Percentiles rank a stretch among this genome's conserved stretches.
These are phyloP conservation scores for Coregonus sp. DNA, from an alignment of 2,797 vertebrate species.

Conservation along the genomic window DNA sequence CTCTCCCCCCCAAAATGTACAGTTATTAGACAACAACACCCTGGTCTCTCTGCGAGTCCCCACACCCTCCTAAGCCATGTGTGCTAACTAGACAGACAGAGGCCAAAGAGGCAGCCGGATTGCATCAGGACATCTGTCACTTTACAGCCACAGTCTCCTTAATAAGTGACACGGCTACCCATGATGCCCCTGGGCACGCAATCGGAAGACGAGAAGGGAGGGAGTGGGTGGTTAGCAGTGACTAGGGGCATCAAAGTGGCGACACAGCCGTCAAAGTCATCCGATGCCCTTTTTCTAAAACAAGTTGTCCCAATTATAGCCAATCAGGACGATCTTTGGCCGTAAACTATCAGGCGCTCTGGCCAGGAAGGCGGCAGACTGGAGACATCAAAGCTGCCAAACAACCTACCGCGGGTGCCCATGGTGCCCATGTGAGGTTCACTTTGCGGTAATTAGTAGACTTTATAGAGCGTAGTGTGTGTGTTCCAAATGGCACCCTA, in stretches of 20 bases:
- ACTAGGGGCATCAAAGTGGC: slow-evolving; percentile 56
- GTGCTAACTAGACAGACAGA: slow-evolving; percentile 79
- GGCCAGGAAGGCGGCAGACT: slow-evolving; percentile 14
- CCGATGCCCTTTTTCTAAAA: slow-evolving; percentile 64
- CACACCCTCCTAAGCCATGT: slow-evolving; percentile 82
- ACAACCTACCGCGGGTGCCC: slow-evolving; percentile 38
- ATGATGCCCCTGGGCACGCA: slow-evolving; percentile 70
- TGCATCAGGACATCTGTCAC: slow-evolving; percentile 94
- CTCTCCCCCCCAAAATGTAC: no score
- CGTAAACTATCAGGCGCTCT: slow-evolving; percentile 59
- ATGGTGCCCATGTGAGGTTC: slow-evolving; percentile 47
- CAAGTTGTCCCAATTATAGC: slow-evolving; percentile 78
- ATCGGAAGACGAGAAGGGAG: slow-evolving; percentile 12
- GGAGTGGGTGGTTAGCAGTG: slow-evolving; percentile 33
- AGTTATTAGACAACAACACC: no score
- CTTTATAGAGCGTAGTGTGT: not conserved
- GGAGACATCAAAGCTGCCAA: slow-evolving; percentile 68
- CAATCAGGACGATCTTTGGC: slow-evolving; percentile 67
- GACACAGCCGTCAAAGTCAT: slow-evolving; percentile 73
- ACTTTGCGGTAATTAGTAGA: not conserved
- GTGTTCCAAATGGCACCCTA: not conserved
- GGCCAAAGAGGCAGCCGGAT: slow-evolving; percentile 85
- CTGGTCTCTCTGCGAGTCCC: slow-evolving; percentile 25
- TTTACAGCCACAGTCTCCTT: slow-evolving; percentile 89
- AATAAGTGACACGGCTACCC: slow-evolving; percentile 84